Percentiles rank a stretch among this genome's conserved stretches.
phyloP scores from a whole-genome alignment of 2,113 vertebrate genomes.

The Trogon surrucura region DNA sequence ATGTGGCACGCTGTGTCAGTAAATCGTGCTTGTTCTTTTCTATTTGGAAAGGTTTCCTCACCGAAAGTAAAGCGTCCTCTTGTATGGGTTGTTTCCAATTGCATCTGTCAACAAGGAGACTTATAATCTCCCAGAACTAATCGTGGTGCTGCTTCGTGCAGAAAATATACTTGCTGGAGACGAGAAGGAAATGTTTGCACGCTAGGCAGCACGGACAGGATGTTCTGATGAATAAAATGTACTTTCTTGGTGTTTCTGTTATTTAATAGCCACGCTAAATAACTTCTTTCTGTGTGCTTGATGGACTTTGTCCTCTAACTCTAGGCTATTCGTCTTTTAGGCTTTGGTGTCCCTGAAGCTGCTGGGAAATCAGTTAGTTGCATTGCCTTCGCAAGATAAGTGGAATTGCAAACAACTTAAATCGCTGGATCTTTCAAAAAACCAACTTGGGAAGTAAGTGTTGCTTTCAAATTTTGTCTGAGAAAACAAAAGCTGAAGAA shows the following conservation, averaged over 20 bases:
- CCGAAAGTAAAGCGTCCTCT: not conserved
- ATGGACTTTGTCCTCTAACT: not conserved
- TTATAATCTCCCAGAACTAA: slow-evolving; percentile 18
- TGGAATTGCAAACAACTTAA: slow-evolving; percentile 91
- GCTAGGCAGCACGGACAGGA: slow-evolving; percentile 41
- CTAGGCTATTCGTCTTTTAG: slow-evolving; percentile 70
- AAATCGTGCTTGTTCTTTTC: slow-evolving; percentile 38
- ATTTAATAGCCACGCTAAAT: not conserved
- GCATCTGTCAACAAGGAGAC: slow-evolving; percentile 48
- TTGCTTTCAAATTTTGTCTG: slow-evolving; percentile 1
- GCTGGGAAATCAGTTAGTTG: slow-evolving; percentile 85
- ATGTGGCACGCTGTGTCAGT: not conserved
- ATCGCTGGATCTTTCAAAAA: slow-evolving; percentile 93
- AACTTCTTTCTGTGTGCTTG: not conserved
- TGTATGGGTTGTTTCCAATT: slow-evolving; percentile 26
- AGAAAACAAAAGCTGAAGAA: slow-evolving; percentile 37
- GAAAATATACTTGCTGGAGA: slow-evolving; percentile 13
- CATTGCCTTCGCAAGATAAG: slow-evolving; percentile 82
- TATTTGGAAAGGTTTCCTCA: slow-evolving; percentile 29
- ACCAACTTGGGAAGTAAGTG: slow-evolving; percentile 93
- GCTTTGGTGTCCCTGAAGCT: slow-evolving; percentile 84
- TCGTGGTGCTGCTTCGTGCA: slow-evolving; percentile 22
- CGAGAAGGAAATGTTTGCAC: slow-evolving; percentile 26
- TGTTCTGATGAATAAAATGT: slow-evolving; percentile 59
- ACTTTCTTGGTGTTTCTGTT: slow-evolving; percentile 41